Base-by-base conservation (phyloP, 2,113 vertebrate genomes). In the Festucalex cinctus region DNA sequence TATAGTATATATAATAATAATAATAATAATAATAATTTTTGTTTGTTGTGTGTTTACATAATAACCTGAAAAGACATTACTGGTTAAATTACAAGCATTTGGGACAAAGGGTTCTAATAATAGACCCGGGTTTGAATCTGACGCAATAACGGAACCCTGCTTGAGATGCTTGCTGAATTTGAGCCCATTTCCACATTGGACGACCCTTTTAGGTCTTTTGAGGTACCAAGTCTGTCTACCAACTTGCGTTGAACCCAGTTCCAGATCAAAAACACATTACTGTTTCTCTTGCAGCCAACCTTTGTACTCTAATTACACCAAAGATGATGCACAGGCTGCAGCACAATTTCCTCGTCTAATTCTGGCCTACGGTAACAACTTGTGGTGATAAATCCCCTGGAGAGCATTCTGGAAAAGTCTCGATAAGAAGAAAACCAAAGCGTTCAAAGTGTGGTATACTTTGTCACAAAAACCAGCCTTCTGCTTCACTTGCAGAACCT, bases 401-500 rank as follows among this genome's bases (percentile, higher is more conserved):
- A 65, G 35, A 72, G 63, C 24, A 10, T 35, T 76, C n/a, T 69
- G 60, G 71, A 63, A 73, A 76, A 71, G 39, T 36, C 44, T 7
- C 28, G 61, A 59, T 63, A 62, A 46, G 14, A 54, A 68, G 43
- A 64, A 16, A 60, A 22, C 35, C 73, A 82, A 85, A 66, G 73
- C 63, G 77, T 81, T 85, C 17, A 65, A 78, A 67, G 68, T 63
- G 70, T 48, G 49, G 73, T 44, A 39, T 54, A 22, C 59, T 65
- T 59, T 20, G 69, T 78, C 65, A 73, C 35, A 65, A 63, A 76
- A 13, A 81, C 13, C 73, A 41, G 70, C 81, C 28, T 86, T 87
- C 83, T 86, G 81, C 68, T 84, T 84, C 9, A 77, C 73, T 66
- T 69, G 68, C 71, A 85, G 28, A 32, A 32, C 2, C 28, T 2